These are phyloP conservation scores for Conopomorpha cramerella DNA, from an alignment of 1,140 invertebrate genomes.

Conservation along the genomic window DNA sequence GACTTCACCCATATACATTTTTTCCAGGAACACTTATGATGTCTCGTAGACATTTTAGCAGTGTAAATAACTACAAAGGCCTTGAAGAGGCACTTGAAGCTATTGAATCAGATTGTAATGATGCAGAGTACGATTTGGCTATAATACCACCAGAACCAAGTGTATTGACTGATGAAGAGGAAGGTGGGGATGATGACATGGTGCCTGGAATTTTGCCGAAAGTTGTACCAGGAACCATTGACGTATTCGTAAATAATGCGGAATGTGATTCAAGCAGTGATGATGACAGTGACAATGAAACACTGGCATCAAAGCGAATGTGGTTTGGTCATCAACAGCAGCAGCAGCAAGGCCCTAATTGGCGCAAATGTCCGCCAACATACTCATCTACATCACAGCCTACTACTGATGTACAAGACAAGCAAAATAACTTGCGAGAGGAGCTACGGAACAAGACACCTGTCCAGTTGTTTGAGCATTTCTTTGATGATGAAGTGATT, in stretches of 20 bases:
- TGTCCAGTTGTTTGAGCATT: neutral
- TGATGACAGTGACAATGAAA: slow-evolving; percentile 4
- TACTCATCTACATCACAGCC: neutral
- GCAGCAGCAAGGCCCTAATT: neutral
- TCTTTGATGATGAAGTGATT: neutral
- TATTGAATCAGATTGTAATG: slow-evolving; percentile 8
- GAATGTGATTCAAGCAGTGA: neutral
- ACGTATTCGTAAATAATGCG: slow-evolving; percentile 1
- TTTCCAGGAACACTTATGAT: too few species aligned
- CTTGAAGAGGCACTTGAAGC: slow-evolving; percentile 10
- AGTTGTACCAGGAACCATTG: slow-evolving; percentile 8
- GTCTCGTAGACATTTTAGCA: neutral
- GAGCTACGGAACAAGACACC: neutral
- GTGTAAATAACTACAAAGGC: neutral
- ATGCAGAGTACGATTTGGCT: slow-evolving; percentile 11
- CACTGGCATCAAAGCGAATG: neutral
- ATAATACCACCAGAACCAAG: slow-evolving; percentile 12
- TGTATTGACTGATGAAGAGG: slow-evolving; percentile 15
- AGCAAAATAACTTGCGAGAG: neutral
- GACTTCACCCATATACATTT: too few species aligned
- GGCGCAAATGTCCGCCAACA: neutral
- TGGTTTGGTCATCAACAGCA: neutral
- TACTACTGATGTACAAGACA: slow-evolving; percentile 1
- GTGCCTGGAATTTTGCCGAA: slow-evolving; percentile 7
- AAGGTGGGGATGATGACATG: slow-evolving; percentile 8